A percentile compares a stretch with the other conserved stretches of the same genome.
Conservation (phyloP, 30 jellyfish, hydroid and myxozoan species). For the Aurelia aurita complex sp. Pacific region DNA sequence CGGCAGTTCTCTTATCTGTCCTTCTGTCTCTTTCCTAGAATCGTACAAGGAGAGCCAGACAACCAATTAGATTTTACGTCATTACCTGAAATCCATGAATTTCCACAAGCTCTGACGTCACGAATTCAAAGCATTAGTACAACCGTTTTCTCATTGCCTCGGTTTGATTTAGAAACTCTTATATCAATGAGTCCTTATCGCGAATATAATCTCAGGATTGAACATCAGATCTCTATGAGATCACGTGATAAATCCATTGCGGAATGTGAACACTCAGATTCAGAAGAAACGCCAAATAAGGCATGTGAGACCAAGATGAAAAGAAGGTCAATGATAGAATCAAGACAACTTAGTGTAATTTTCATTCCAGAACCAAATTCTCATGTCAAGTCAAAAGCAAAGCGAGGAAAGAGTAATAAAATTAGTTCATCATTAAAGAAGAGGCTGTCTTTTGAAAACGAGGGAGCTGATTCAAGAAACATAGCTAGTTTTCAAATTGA, state of each 20-base stretch:
- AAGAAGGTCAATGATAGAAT: not conserved
- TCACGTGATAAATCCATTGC: constrained; percentile 3
- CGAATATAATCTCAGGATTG: constrained; percentile 13
- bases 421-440: constrained; percentile 33
- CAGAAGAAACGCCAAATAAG: constrained; percentile 56
- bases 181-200: constrained; percentile 69
- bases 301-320: not conserved
- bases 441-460: constrained; percentile 43
- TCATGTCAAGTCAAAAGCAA: not conserved
- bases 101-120: constrained; percentile 79
- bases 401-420: not conserved
- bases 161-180: constrained; percentile 63
- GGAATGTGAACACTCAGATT: constrained; percentile 4
- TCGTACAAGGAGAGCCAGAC: constrained; percentile 27
- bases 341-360: constrained; percentile 8
- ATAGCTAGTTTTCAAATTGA: not conserved
- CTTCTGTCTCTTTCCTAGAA: not conserved
- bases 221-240: constrained; percentile 20
- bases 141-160: constrained; percentile 73
- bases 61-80: constrained; percentile 41
- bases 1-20: too few relatives aligned
- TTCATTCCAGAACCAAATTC: constrained; percentile 21
- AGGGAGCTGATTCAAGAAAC: not conserved
- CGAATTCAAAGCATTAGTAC: constrained; percentile 47
- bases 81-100: constrained; percentile 68